Evolutionary conservation across 2,888 invertebrate genomes (phyloP), one percentile per base, ranked within the genome.

Genomic region (Lochmaea crataegi): DNA sequence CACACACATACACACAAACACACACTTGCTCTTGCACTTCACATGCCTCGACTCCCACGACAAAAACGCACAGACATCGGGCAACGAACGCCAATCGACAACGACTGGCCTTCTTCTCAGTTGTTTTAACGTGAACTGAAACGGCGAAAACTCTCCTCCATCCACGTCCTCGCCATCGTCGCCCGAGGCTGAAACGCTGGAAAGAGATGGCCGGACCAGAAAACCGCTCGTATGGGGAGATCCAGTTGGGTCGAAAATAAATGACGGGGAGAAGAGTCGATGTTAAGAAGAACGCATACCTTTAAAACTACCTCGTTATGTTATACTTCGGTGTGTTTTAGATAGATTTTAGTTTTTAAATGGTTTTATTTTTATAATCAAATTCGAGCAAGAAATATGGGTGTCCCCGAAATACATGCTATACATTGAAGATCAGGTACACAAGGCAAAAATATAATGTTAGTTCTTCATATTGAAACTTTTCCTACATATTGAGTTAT

Each of bases 171-270:
- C 22, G 60, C 68, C 58, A 57, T 68, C 26, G 16, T 57, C 57
- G 60, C 68, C 68, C 48, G 60, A 18, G 68, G 68, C 68, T 67
- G 58, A 58, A 67, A 58, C 57, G 58, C 67, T 68, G 68, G 45
- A 60, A 60, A 42, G 68, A 68, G 68, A 65, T 56, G 18, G 56
- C 42, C 68, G 60, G 68, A 45, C 45, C 16, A 26, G 26, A 18
- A 32, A 14, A 26, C 58, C 58, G 26, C 58, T 26, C 58, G 58
- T 58, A 68, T 57, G 26, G 60, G 68, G 68, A 26, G 68, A 68
- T 68, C 68, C 68, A 61, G 60, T 68, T 60, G 68, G 68, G 32
- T 38, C 60, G 12, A 67, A 67, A 58, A 22, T 18, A 53, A 16
- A 53, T 16, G 53, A 18, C 16, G 58, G 42, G 48, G 68, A 60